phyloP scores from a whole-genome alignment of 2,113 vertebrate genomes.

The Syrmaticus mikado region DNA sequence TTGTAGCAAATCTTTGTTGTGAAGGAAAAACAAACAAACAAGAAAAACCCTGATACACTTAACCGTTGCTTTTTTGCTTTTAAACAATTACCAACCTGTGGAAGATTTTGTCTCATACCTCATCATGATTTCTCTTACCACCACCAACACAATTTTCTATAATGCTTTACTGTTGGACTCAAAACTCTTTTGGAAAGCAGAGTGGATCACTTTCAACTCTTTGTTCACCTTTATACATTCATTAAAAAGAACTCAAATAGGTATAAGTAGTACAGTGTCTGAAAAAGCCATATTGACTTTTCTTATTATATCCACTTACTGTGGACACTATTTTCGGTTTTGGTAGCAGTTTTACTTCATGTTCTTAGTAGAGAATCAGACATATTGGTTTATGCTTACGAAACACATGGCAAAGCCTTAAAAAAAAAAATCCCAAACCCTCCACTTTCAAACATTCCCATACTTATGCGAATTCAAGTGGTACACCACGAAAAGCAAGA shows the following conservation, averaged over 20 bases:
- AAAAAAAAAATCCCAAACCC: background rate
- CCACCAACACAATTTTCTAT: background rate
- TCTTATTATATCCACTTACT: background rate
- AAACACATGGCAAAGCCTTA: background rate
- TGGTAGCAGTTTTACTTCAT: background rate
- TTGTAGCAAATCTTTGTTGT: background rate
- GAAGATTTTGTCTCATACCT: background rate
- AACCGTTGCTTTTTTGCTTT: background rate
- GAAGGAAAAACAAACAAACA: background rate
- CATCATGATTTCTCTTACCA: background rate
- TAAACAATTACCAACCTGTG: background rate
- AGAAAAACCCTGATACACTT: background rate
- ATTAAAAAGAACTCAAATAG: background rate
- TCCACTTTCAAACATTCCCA: background rate
- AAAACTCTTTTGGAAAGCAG: background rate
- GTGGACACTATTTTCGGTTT: background rate
- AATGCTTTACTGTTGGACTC: background rate
- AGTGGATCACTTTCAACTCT: background rate
- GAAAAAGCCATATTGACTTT: background rate
- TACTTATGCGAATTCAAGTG: background rate
- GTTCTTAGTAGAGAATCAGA: background rate
- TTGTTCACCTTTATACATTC: background rate
- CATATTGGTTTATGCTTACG: background rate
- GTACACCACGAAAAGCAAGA: background rate
- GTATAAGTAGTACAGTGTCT: background rate